phyloP scores from a whole-genome alignment of 2,113 vertebrate genomes.

The Suricata suricatta region DNA sequence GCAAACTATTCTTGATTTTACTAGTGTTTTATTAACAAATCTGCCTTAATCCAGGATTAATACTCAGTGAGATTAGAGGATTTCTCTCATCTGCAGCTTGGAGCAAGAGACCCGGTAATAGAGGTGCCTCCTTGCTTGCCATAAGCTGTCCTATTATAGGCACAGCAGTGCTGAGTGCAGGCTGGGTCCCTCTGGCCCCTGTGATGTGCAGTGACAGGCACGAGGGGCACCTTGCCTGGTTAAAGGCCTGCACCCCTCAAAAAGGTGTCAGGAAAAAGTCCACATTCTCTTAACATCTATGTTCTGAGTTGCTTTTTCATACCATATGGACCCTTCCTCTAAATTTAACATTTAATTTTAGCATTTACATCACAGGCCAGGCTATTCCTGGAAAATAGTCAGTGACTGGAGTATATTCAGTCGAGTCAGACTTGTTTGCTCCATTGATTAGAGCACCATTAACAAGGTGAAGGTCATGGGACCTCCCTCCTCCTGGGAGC shows the following conservation, averaged over 20 bases:
- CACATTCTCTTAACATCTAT: neutral
- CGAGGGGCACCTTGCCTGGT: neutral
- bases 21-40: slow-evolving; percentile 89
- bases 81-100: slow-evolving; percentile 86
- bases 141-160: slow-evolving; percentile 81
- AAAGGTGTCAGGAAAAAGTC: neutral
- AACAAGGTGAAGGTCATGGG: neutral
- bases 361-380: neutral
- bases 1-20: slow-evolving; percentile 87
- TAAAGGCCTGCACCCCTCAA: neutral
- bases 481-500: neutral
- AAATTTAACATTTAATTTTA: slow-evolving; percentile 3
- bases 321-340: neutral
- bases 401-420: neutral
- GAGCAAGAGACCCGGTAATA: slow-evolving; percentile 84
- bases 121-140: slow-evolving; percentile 83
- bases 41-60: slow-evolving; percentile 89
- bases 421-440: neutral
- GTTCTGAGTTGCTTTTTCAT: neutral
- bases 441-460: neutral
- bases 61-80: slow-evolving; percentile 86
- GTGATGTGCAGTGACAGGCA: slow-evolving; percentile 52
- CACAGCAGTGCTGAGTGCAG: slow-evolving; percentile 33
- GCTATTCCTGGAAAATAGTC: neutral
- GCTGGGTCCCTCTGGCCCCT: neutral